These are phyloP conservation scores for Papilio helenus DNA, from an alignment of 1,140 invertebrate genomes.

Conservation along the genomic window DNA sequence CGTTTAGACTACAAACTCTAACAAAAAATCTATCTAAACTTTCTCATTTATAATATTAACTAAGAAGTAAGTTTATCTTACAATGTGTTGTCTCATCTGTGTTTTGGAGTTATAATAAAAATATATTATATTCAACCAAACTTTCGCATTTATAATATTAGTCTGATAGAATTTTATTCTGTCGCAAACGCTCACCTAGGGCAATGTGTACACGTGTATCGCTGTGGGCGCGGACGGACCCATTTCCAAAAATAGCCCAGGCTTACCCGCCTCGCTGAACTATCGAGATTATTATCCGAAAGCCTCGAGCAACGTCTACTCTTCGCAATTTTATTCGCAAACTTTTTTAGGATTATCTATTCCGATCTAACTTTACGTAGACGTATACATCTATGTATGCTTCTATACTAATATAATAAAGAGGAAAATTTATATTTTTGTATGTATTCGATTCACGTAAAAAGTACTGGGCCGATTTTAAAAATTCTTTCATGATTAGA, in stretches of 20 bases:
- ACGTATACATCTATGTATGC: not conserved
- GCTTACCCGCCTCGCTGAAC: slow-evolving; percentile 44
- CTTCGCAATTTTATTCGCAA: slow-evolving; percentile 18
- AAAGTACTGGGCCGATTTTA: no score
- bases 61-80: no score
- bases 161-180: not conserved
- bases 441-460: no score
- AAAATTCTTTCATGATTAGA: no score
- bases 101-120: not conserved
- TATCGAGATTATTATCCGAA: slow-evolving; percentile 36
- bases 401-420: not conserved
- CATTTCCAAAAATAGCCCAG: slow-evolving; percentile 47
- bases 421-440: no score
- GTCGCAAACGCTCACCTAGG: not conserved
- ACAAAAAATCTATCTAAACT: not conserved
- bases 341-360: slow-evolving; percentile 13
- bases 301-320: slow-evolving; percentile 25
- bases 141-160: not conserved
- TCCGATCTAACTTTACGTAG: not conserved
- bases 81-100: no score
- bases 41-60: no score
- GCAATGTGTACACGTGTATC: not conserved
- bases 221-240: slow-evolving; percentile 31
- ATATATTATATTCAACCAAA: not conserved
- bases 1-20: not conserved